Evolutionary conservation across 2,113 vertebrate species (phyloP), one percentile per base, ranked within the genome.

Genomic region (Microcebus griseorufus): DNA sequence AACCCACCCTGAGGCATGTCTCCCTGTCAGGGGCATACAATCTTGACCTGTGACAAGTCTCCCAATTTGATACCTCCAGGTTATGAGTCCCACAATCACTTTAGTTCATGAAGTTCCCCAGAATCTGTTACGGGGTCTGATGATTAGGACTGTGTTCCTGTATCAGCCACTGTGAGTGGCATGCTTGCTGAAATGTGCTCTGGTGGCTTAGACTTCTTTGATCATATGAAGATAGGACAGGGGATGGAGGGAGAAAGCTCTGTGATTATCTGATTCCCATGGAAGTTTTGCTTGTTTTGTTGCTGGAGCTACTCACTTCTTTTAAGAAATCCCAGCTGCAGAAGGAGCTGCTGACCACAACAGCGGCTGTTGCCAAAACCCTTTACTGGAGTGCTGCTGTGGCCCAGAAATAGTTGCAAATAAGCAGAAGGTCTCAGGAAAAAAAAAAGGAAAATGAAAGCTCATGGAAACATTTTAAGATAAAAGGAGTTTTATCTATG

Each of bases 301-400:
- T 88, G 48, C 18, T 90, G 88, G 83, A 73, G 9, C 39, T 90
- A 53, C 65, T 96, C 29, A 48, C 55, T 89, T 83, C 45, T 96
- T 89, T 95, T 55, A 93, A 97, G 93, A 96, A 95, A 96, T 89
- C 73, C 79, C 95, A 98, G 95, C 95, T 96, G 93, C 88, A 94
- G 65, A 79, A 70, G 67, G 84, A 80, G 64, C 72, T 96, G 85
- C 82, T 97, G 93, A 96, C 88, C 95, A 84, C 90, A 93, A 58
- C 3, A 92, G 79, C 60, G 58, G 32, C 14, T 10, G 3, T 69
- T 96, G 91, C 96, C 95, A 97, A 95, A 78, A 60, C 22, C 45
- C 88, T 83, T 79, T 86, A 51, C 22, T 94, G 55, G 82, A 96
- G 85, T 70, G 42, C 10, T 93, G 73, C 75, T 91, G 34, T 64